Evolutionary conservation across 2,113 vertebrate genomes (phyloP).

Genomic region (Lepisosteus oculatus): DNA sequence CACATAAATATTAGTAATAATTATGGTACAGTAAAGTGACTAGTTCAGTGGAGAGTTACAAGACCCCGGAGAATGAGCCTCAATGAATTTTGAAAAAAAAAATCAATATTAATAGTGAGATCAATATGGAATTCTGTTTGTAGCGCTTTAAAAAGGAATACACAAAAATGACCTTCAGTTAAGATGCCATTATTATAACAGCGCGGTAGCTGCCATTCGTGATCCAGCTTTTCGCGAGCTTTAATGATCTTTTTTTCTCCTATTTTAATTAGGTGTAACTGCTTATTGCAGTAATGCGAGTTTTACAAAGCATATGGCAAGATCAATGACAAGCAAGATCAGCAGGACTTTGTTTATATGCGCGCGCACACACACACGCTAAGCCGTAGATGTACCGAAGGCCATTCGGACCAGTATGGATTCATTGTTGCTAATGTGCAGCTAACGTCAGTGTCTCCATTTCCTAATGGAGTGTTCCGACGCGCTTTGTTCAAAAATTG

Average conservation of each 20-base stretch:
- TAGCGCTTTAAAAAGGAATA: constrained; percentile 39
- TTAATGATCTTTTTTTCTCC: constrained; percentile 29
- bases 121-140: constrained; percentile 46
- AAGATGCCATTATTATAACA: constrained; percentile 37
- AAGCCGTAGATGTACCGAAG: too few relatives aligned
- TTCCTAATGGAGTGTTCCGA: too few relatives aligned
- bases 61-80: constrained; percentile 19
- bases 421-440: too few relatives aligned
- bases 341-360: constrained; percentile 18
- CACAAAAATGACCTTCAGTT: constrained; percentile 49
- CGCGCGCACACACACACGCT: neutral
- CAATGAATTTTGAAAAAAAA: constrained; percentile 39
- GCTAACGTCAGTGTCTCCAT: too few relatives aligned
- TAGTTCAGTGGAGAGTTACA: constrained; percentile 24
- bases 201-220: constrained; percentile 34
- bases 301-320: constrained; percentile 38
- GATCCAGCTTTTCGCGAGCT: constrained; percentile 33
- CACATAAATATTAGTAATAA: constrained; percentile 47
- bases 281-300: constrained; percentile 26
- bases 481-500: too few relatives aligned
- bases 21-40: constrained; percentile 30
- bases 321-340: constrained; percentile 44
- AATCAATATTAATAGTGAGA: constrained; percentile 57
- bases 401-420: too few relatives aligned
- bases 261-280: constrained; percentile 41